Evolutionary conservation across 2,113 vertebrate genomes (phyloP).

Genomic region (Phalacrocorax aristotelis): DNA sequence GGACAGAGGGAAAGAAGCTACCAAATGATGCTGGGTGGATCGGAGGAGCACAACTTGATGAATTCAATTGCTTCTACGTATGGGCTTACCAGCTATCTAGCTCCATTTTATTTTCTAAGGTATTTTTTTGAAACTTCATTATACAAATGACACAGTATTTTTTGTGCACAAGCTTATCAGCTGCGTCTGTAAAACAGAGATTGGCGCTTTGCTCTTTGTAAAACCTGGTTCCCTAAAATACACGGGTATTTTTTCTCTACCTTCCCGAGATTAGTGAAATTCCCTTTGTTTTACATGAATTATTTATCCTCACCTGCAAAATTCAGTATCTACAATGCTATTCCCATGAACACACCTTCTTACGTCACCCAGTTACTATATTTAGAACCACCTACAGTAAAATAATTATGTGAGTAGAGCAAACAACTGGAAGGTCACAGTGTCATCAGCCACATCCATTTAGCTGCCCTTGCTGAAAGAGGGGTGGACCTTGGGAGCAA

Average conservation of each 20-base stretch:
- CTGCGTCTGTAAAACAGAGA: background rate
- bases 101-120: background rate
- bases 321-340: background rate
- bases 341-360: constrained; percentile 14
- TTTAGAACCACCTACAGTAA: constrained; percentile 42
- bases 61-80: accelerated
- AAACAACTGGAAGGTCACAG: constrained; percentile 25
- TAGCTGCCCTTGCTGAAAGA: background rate
- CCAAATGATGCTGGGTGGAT: no score
- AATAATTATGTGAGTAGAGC: constrained; percentile 27
- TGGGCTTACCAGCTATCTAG: background rate
- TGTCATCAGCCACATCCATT: background rate
- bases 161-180: background rate
- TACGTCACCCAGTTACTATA: constrained; percentile 15
- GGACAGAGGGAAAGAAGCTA: no score
- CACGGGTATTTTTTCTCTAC: background rate
- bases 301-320: constrained; percentile 16
- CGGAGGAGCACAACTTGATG: accelerated
- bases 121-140: background rate
- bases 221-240: background rate
- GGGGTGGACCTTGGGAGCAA: background rate
- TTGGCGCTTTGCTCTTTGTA: background rate
- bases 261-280: background rate
- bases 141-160: background rate
- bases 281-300: background rate